Percentiles rank a stretch among this genome's conserved stretches.
Evolutionary conservation across 2,113 vertebrate genomes (phyloP).

Genomic region (Geococcyx californianus): DNA sequence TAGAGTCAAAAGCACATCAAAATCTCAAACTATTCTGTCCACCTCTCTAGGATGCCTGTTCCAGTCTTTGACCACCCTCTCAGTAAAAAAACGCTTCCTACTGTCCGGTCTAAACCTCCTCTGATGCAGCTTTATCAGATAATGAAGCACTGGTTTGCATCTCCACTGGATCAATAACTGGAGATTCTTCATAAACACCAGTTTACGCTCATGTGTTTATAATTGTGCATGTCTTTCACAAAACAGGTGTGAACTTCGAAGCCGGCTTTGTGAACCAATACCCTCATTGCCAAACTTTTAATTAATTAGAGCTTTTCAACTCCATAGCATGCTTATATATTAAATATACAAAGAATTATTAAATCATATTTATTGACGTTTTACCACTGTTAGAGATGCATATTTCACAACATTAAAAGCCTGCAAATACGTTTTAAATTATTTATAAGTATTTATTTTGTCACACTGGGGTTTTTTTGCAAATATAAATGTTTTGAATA

Average conservation of each 20-base stretch:
- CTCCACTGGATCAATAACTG: not conserved
- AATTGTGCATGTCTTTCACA: not conserved
- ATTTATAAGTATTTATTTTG: constrained; percentile 47
- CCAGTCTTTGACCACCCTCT: not conserved
- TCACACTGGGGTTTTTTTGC: not conserved
- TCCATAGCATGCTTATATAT: not conserved
- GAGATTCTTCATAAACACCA: not conserved
- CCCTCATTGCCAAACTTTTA: not conserved
- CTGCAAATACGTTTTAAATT: constrained; percentile 41
- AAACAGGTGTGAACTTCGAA: not conserved
- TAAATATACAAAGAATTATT: not conserved
- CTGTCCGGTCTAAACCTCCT: not conserved
- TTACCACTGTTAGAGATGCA: not conserved
- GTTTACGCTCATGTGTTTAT: not conserved
- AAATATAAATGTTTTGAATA: constrained; percentile 39
- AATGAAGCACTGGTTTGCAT: not conserved
- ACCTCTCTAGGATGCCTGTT: not conserved
- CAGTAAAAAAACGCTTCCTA: not conserved
- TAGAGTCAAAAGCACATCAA: not conserved
- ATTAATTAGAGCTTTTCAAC: not conserved
- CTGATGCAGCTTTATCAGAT: not conserved
- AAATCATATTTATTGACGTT: not conserved
- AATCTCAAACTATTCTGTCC: not conserved
- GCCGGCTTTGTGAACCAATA: not conserved
- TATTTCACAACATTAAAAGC: constrained; percentile 40